Percentiles rank a stretch among this genome's conserved stretches.
These are phyloP conservation scores for Abscondita cerata DNA, from an alignment of 2,888 invertebrate genomes.

Conservation along the genomic window DNA sequence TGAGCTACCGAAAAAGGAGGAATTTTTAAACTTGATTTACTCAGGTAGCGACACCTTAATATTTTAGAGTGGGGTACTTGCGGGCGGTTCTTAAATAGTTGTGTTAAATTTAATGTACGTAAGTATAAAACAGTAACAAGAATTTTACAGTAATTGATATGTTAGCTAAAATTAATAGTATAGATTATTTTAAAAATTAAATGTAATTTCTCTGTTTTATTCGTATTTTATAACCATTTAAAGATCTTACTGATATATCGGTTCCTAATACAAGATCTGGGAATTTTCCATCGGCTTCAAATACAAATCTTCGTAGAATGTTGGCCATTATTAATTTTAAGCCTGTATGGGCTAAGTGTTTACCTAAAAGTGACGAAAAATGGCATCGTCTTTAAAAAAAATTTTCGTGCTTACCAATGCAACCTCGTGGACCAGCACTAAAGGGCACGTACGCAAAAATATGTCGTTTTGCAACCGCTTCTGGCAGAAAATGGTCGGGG, in stretches of 20 bases:
- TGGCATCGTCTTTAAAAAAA: not conserved
- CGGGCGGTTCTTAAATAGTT: too few relatives aligned
- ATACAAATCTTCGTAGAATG: constrained; percentile 45
- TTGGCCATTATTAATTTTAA: constrained; percentile 46
- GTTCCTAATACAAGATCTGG: constrained; percentile 44
- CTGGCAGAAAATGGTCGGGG: constrained; percentile 53
- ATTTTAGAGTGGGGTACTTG: too few relatives aligned
- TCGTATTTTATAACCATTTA: constrained; percentile 46
- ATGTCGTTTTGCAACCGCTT: constrained; percentile 44
- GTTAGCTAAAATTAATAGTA: too few relatives aligned
- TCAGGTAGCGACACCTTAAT: too few relatives aligned
- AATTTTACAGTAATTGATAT: too few relatives aligned
- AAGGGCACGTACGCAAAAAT: constrained; percentile 50
- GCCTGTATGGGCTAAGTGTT: constrained; percentile 43
- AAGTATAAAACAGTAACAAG: too few relatives aligned
- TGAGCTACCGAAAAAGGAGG: too few relatives aligned
- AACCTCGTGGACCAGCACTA: constrained; percentile 50
- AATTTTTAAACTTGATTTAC: too few relatives aligned
- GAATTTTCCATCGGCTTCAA: constrained; percentile 48
- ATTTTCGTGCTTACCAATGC: constrained; percentile 46
- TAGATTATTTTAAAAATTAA: too few relatives aligned
- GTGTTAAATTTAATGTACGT: too few relatives aligned
- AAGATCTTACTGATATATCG: constrained; percentile 47
- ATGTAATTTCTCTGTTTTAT: constrained; percentile 38
- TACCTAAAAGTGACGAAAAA: too few relatives aligned